Base-by-base conservation (phyloP, 2,797 vertebrate species). In the Thunnus albacares region DNA sequence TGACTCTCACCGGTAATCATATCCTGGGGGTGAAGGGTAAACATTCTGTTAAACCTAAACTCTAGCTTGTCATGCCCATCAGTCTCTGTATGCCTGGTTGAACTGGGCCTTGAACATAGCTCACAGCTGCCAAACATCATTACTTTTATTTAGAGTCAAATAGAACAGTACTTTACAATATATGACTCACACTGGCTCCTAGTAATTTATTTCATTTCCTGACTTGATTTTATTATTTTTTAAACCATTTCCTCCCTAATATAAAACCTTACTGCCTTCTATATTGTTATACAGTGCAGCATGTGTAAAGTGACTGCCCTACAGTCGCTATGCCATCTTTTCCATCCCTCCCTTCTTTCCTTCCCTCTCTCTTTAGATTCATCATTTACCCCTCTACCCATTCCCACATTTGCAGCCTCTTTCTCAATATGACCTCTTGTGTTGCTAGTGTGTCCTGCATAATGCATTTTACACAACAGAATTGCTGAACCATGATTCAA, bases 1-100 rank as follows among this genome's bases (percentile, higher is more conserved):
- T 84, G 81, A 84, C 64, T 84, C 88, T 82, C 53, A 43, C 77
- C 58, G 14, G 86, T 86, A 86, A 91, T 88, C 70, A 83, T 84
- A 84, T 87, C 85, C 79, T 62, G 33, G 20, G 75, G 80, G 85
- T 89, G 86, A 90, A 89, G 91, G 88, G 82, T 84, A 90, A 84
- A 80, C 83, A 85, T 87, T 84, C 71, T 80, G 76, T 91, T 87
- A 89, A 84, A 84, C 75, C 86, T 81, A 87, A 88, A 89, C 72
- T 80, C 66, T 14, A 15, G 58, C 64, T 86, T 88, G 86, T 86
- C 81, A 66, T 74, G 65, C 86, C 82, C 83, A 91, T 90, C 81
- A 59, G 75, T 91, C 83, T 90, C 79, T n/a, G 64, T 87, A 75
- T 59, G 59, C 45, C 22, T 11, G 53, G 51, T 72, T 52, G 0